phyloP scores from a whole-genome alignment of 2,113 vertebrate genomes.

The Micronycteris hirsuta region DNA sequence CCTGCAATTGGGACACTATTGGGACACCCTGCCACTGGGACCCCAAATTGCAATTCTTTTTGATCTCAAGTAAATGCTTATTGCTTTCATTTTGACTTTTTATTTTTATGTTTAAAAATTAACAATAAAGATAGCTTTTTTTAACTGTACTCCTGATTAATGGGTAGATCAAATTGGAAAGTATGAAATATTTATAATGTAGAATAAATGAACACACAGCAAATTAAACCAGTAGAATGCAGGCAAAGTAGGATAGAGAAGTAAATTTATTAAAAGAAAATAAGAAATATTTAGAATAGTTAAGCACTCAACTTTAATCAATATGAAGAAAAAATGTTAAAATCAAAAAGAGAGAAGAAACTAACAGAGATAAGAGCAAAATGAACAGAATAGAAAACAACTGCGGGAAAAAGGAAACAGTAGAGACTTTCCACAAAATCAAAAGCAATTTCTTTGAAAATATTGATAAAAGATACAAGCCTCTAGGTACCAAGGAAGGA shows the following conservation, averaged over 20 bases:
- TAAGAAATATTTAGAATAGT: not conserved
- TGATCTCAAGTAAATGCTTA: not conserved
- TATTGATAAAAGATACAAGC: not conserved
- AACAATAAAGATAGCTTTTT: not conserved
- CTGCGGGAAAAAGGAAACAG: not conserved
- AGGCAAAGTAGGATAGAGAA: not conserved
- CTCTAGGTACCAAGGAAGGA: not conserved
- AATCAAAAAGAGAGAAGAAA: not conserved
- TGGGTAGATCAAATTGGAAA: not conserved
- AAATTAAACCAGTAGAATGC: not conserved
- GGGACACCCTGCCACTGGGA: not conserved
- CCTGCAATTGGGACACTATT: not conserved
- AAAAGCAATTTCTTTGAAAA: conserved; percentile 9
- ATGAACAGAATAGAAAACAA: not conserved
- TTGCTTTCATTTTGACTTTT: not conserved
- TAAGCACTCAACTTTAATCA: not conserved
- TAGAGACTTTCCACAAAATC: not conserved
- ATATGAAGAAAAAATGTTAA: not conserved
- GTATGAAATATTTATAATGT: not conserved
- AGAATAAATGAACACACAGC: not conserved
- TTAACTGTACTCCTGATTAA: not conserved
- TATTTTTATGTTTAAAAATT: not conserved
- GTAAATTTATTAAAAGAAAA: conserved; percentile 10
- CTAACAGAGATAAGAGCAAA: not conserved
- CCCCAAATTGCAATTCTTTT: not conserved